Base-by-base conservation (phyloP, 2,888 invertebrate genomes). In the Diaphora mendica region DNA sequence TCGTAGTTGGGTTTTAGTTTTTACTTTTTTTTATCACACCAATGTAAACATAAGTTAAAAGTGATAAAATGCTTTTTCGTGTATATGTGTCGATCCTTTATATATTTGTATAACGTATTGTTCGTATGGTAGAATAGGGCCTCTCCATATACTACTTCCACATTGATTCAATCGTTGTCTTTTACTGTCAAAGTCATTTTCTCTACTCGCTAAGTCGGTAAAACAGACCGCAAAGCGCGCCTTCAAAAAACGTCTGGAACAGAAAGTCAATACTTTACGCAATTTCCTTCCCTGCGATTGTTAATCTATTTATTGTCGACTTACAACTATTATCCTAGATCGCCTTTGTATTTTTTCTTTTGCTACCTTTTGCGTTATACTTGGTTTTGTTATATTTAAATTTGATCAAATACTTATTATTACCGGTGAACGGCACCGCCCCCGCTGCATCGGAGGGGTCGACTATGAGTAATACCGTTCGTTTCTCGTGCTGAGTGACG, bases 381-480 rank as follows among this genome's bases (percentile, higher is more conserved):
- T 74, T 73, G 74, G 35, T 79, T 75, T 68, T 72, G 71, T 73
- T 78, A 73, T 77, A 73, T 82, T 79, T 67, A 70, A 64, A 64
- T 68, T 80, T 74, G 48, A 80, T 79, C 71, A 70, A 70, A 78
- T 71, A 70, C 51, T 55, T 55, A 55, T 74, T 74, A 77, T 62
- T 79, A 80, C 84, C 88, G 87, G 89, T 85, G 81, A 83, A 82
- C 81, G 82, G 83, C 75, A 71, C 86, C 87, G 88, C 88, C 89
- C 87, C 85, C 88, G 86, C 86, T 86, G 86, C 84, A 84, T 77
- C 87, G 82, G 85, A 86, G 88, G 88, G 88, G 88, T 86, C 86
- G 90, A 87, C 91, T 90, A 94, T 95, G 95, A 94, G 93, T 94
- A 95, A 94, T 94, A 84, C 81, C 85, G 86, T 93, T 93, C 92